A percentile compares a stretch with the other conserved stretches of the same genome.
Conservation (phyloP, 1,140 invertebrate genomes). For the Oreohelix idahoensis region DNA sequence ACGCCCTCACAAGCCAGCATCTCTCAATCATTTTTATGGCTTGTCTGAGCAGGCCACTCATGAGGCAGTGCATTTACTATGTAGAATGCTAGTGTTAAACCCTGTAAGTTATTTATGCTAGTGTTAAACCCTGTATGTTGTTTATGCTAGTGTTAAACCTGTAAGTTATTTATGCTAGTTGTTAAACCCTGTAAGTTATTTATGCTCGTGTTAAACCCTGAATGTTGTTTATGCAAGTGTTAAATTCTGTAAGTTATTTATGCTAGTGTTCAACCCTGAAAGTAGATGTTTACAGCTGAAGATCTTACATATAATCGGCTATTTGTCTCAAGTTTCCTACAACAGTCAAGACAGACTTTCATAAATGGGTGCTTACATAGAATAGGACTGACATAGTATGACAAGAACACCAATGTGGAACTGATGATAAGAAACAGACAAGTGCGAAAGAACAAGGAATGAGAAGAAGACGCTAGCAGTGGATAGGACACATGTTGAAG, state of each 20-base stretch:
- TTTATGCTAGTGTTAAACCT: background rate
- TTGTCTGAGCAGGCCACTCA: constrained; percentile 93
- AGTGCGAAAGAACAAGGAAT: no score
- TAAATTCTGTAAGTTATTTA: background rate
- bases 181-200: constrained; percentile 91
- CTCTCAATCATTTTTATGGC: constrained; percentile 91
- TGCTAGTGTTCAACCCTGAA: no score
- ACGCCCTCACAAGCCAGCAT: constrained; percentile 88
- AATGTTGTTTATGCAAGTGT: constrained; percentile 77
- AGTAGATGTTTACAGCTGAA: no score
- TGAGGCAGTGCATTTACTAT: constrained; percentile 97
- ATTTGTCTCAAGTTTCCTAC: no score
- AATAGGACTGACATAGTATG: no score
- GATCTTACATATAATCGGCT: no score
- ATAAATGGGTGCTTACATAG: no score
- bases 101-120: constrained; percentile 82
- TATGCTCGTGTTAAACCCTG: constrained; percentile 73
- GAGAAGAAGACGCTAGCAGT: no score
- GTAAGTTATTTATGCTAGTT: constrained; percentile 89
- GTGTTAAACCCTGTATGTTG: background rate
- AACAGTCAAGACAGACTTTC: no score
- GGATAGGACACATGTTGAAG: no score
- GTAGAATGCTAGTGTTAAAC: constrained; percentile 98
- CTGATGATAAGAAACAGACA: no score
- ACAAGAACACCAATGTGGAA: no score